These are phyloP conservation scores for Phaethornis superciliosus DNA, from an alignment of 2,113 vertebrate genomes.

Conservation along the genomic window DNA sequence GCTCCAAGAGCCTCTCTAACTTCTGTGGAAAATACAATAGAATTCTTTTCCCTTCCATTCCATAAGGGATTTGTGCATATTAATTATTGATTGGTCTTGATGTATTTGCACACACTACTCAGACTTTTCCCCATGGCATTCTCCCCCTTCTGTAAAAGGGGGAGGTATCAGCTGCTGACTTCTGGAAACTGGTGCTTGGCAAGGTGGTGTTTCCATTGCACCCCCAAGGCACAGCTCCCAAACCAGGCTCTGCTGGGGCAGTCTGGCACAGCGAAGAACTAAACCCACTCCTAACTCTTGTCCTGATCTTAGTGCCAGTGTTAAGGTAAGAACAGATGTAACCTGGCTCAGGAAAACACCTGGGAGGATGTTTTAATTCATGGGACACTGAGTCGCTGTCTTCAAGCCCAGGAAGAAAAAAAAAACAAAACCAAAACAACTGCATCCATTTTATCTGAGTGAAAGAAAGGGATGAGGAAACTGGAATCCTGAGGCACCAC, in stretches of 20 bases:
- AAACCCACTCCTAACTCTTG: not conserved
- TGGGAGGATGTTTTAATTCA: too few species aligned
- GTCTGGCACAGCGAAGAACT: not conserved
- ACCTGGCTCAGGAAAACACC: too few species aligned
- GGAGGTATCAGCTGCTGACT: not conserved
- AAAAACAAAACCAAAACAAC: too few species aligned
- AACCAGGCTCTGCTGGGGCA: not conserved
- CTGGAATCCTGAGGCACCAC: not conserved
- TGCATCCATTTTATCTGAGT: too few species aligned
- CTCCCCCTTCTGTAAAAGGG: not conserved
- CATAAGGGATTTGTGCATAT: not conserved
- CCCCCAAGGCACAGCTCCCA: not conserved
- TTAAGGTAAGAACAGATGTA: not conserved
- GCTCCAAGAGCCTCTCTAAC: not conserved
- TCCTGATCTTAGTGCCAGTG: not conserved
- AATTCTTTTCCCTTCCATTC: not conserved
- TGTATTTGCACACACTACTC: not conserved
- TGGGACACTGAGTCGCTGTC: not conserved
- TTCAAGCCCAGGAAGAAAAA: not conserved
- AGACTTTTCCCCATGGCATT: not conserved
- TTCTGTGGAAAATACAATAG: not conserved
- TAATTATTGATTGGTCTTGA: not conserved
- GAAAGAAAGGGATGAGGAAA: not conserved
- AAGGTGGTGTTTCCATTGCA: not conserved
- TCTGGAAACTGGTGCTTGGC: not conserved